These are phyloP conservation scores for Bembecia ichneumoniformis DNA, from an alignment of 2,888 invertebrate species.

Conservation along the genomic window DNA sequence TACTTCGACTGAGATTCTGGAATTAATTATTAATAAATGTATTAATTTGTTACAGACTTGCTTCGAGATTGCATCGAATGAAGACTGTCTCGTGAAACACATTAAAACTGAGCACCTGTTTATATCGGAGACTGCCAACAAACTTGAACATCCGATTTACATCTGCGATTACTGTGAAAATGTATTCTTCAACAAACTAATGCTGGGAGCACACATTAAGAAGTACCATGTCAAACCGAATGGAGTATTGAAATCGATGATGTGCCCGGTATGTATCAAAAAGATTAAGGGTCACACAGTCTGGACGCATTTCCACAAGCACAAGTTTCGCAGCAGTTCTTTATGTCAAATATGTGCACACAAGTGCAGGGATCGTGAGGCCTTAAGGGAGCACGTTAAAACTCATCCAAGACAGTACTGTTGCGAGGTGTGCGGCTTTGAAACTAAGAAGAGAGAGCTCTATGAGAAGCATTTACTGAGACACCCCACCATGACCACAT, in stretches of 20 bases:
- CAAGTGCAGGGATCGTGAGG: slow-evolving; percentile 10
- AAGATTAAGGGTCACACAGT: background rate
- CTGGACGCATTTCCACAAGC: slow-evolving; percentile 32
- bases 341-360: slow-evolving; percentile 34
- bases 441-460: slow-evolving; percentile 12
- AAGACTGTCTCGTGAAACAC: slow-evolving; percentile 20
- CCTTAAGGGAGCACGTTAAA: slow-evolving; percentile 21
- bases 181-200: slow-evolving; percentile 42
- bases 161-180: slow-evolving; percentile 32
- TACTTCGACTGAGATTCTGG: too few species aligned
- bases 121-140: slow-evolving; percentile 22
- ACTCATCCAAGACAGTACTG: slow-evolving; percentile 20
- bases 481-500: slow-evolving; percentile 12
- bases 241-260: background rate
- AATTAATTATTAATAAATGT: too few species aligned
- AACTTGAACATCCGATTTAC: slow-evolving; percentile 36
- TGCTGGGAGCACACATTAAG: slow-evolving; percentile 25
- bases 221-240: slow-evolving; percentile 10
- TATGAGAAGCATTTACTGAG: slow-evolving; percentile 21
- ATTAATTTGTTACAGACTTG: slow-evolving; percentile 33
- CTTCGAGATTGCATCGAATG: slow-evolving; percentile 10
- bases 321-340: slow-evolving; percentile 22
- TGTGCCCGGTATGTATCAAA: slow-evolving; percentile 32
- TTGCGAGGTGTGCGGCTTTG: slow-evolving; percentile 29
- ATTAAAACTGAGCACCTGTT: slow-evolving; percentile 30